Percentiles rank a stretch among this genome's conserved stretches.
phyloP scores from a whole-genome alignment of 1,140 invertebrate genomes.

The Plodia interpunctella region DNA sequence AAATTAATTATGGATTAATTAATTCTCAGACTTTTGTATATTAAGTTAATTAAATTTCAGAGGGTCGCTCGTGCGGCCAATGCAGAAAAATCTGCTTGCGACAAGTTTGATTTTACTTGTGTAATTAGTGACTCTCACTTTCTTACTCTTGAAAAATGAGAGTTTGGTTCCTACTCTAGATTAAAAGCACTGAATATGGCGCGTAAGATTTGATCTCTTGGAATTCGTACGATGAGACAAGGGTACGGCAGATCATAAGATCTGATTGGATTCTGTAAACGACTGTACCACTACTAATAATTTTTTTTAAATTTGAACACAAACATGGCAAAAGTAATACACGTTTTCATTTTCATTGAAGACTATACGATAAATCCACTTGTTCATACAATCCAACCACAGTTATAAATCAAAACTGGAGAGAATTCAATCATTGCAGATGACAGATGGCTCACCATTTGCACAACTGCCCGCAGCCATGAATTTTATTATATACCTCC shows the following conservation, averaged over 20 bases:
- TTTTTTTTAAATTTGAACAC: no score
- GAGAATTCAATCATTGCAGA: slow-evolving; percentile 7
- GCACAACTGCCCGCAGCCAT: not conserved
- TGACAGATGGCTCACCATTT: slow-evolving; percentile 9
- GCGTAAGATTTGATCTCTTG: no score
- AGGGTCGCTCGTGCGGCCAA: not conserved
- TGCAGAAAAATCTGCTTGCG: slow-evolving; percentile 4
- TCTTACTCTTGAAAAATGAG: not conserved
- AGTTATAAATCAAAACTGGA: slow-evolving; percentile 11
- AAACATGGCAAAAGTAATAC: no score
- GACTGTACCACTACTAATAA: no score
- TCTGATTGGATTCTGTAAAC: no score
- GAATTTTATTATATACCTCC: not conserved
- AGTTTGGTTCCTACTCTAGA: no score
- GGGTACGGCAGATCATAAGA: no score
- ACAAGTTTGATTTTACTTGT: slow-evolving; percentile 9
- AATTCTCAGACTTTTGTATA: slow-evolving; percentile 12
- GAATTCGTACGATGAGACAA: no score
- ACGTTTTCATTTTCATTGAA: no score
- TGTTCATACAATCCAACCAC: slow-evolving; percentile 1
- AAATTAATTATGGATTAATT: slow-evolving; percentile 14
- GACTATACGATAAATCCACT: not conserved
- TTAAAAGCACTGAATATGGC: no score
- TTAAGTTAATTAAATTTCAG: slow-evolving; percentile 12
- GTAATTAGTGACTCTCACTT: slow-evolving; percentile 2